phyloP scores from a whole-genome alignment of 2,888 invertebrate genomes.

The Luperina testacea region DNA sequence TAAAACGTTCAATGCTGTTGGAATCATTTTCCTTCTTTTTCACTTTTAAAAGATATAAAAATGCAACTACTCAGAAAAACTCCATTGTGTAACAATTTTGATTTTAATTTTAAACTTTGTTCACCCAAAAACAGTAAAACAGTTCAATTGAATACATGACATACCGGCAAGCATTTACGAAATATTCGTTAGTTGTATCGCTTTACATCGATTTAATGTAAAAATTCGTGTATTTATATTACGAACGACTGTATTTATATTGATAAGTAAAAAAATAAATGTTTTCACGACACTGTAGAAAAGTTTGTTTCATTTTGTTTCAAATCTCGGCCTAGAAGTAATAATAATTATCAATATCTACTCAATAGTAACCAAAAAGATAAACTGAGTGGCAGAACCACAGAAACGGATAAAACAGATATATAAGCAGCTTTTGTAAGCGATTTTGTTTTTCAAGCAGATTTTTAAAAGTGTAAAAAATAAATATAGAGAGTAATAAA shows the following conservation, averaged over 20 bases:
- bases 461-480: neutral
- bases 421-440: too few species aligned
- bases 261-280: slow-evolving; percentile 80
- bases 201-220: slow-evolving; percentile 73
- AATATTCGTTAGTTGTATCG: slow-evolving; percentile 70
- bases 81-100: neutral
- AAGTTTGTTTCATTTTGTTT: slow-evolving; percentile 41
- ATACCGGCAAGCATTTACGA: slow-evolving; percentile 85
- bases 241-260: slow-evolving; percentile 84
- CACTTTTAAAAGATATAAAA: neutral
- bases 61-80: neutral
- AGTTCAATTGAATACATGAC: slow-evolving; percentile 72
- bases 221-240: slow-evolving; percentile 74
- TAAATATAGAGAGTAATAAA: neutral
- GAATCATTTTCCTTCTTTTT: neutral
- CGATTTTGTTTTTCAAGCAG: too few species aligned
- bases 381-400: neutral
- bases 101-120: neutral
- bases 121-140: slow-evolving; percentile 70
- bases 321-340: neutral
- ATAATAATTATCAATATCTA: neutral
- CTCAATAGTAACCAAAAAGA: neutral
- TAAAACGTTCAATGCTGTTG: neutral
- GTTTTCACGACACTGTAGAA: slow-evolving; percentile 79
- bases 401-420: too few species aligned